Percentiles rank a stretch among this genome's conserved stretches.
Evolutionary conservation across 2,888 invertebrate genomes (phyloP).

Genomic region (Raillietiella orientalis): DNA sequence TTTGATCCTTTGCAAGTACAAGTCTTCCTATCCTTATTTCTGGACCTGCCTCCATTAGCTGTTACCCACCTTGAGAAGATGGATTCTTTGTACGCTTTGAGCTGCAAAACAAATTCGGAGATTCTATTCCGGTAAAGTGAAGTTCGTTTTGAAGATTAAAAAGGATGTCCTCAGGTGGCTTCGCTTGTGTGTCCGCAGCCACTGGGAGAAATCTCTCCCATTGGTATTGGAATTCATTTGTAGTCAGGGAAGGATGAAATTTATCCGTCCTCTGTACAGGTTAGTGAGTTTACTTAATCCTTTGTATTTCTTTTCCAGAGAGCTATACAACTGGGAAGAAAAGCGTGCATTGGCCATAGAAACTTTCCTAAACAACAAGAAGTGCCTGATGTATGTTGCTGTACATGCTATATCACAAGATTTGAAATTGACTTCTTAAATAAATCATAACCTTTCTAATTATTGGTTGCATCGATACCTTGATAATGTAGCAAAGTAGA

Average conservation of each 20-base stretch:
- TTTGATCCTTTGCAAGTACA: no score
- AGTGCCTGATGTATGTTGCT: slow-evolving; percentile 52
- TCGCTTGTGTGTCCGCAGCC: slow-evolving; percentile 35
- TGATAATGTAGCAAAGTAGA: no score
- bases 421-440: slow-evolving; percentile 29
- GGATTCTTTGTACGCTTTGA: slow-evolving; percentile 27
- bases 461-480: no score
- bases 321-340: slow-evolving; percentile 43
- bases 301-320: slow-evolving; percentile 13
- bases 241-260: slow-evolving; percentile 66
- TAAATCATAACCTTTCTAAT: no score
- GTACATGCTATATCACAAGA: slow-evolving; percentile 39
- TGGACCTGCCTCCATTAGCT: no score
- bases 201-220: slow-evolving; percentile 27
- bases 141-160: no score
- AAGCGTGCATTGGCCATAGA: slow-evolving; percentile 29
- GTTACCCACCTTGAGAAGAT: slow-evolving; percentile 23
- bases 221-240: slow-evolving; percentile 42
- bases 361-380: slow-evolving; percentile 30
- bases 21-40: no score
- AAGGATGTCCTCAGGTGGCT: slow-evolving; percentile 36
- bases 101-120: slow-evolving; percentile 34
- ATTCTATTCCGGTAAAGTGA: slow-evolving; percentile 20
- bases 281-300: slow-evolving; percentile 9
- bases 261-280: slow-evolving; percentile 53